phyloP scores from a whole-genome alignment of 2,888 invertebrate species.

The Rosalia funebris region DNA sequence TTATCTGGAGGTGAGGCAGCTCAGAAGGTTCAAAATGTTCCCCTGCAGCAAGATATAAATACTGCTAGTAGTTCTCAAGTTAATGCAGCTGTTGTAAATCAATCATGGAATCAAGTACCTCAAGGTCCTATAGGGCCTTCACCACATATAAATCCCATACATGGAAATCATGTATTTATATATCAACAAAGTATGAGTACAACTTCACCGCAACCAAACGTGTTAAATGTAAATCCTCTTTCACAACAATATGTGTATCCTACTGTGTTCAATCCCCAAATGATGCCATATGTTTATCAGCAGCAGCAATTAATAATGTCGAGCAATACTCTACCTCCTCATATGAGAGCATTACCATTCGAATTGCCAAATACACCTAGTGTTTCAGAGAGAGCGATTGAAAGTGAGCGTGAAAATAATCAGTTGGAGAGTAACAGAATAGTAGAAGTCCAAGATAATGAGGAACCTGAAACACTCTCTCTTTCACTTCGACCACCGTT shows the following conservation, averaged over 20 bases:
- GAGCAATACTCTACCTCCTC: conserved; percentile 60
- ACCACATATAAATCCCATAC: conserved; percentile 56
- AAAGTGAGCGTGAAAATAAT: conserved; percentile 26
- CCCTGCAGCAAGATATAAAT: conserved; percentile 23
- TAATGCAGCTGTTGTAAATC: conserved; percentile 55
- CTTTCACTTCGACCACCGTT: too few relatives aligned
- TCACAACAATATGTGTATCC: conserved; percentile 67
- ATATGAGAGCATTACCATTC: conserved; percentile 54
- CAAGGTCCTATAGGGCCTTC: conserved; percentile 37
- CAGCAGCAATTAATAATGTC: conserved; percentile 68
- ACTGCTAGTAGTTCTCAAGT: conserved; percentile 37
- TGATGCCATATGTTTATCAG: conserved; percentile 69
- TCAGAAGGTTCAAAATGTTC: conserved; percentile 34
- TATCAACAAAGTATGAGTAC: conserved; percentile 70
- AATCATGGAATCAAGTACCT: conserved; percentile 52
- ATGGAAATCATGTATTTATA: conserved; percentile 65
- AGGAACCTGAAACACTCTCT: conserved; percentile 9
- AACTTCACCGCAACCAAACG: conserved; percentile 55
- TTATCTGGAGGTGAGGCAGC: conserved; percentile 47
- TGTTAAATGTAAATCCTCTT: conserved; percentile 64
- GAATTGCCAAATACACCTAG: conserved; percentile 47
- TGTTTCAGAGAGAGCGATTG: conserved; percentile 26
- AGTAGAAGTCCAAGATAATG: conserved; percentile 53
- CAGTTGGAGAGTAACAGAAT: conserved; percentile 22
- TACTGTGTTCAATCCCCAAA: conserved; percentile 64